Conservation (phyloP, 30 jellyfish, hydroid and myxozoan genomes). For the Nemopilema nomurai region DNA sequence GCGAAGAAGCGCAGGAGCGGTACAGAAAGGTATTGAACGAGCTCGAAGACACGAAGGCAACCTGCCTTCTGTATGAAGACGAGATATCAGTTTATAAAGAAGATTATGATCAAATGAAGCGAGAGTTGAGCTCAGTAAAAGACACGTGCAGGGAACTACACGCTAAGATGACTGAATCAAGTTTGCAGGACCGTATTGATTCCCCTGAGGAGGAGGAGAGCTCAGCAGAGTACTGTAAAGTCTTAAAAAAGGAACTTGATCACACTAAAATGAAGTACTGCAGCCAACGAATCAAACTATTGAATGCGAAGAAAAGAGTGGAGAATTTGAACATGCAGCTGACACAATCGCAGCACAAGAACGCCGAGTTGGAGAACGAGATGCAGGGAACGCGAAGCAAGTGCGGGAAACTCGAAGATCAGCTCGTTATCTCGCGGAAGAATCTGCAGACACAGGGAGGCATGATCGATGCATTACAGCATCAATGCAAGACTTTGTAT, state of each 20-base stretch:
- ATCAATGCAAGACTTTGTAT: conserved; percentile 87
- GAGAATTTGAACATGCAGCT: conserved; percentile 80
- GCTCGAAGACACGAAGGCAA: conserved; percentile 69
- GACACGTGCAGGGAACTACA: conserved; percentile 61
- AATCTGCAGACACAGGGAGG: conserved; percentile 91
- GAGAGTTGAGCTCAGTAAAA: conserved; percentile 51
- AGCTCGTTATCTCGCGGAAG: conserved; percentile 69
- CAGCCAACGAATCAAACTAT: conserved; percentile 78
- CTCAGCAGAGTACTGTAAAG: conserved; percentile 61
- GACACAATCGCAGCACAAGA: conserved; percentile 58
- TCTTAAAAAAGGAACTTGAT: conserved; percentile 82
- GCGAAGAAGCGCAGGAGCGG: conserved; percentile 60
- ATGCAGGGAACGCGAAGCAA: conserved; percentile 55
- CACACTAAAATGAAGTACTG: conserved; percentile 81
- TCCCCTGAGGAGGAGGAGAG: conserved; percentile 16
- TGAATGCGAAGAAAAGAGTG: conserved; percentile 91
- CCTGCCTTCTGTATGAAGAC: conserved; percentile 66
- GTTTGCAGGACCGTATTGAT: conserved; percentile 32
- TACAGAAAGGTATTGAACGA: conserved; percentile 58
- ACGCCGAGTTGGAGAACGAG: conserved; percentile 49
- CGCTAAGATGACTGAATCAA: conserved; percentile 66
- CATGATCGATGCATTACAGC: conserved; percentile 93
- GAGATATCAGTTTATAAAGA: conserved; percentile 59
- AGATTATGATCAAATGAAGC: conserved; percentile 62
- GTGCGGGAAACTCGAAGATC: conserved; percentile 81